Percentiles rank a stretch among this genome's conserved stretches.
phyloP scores from a whole-genome alignment of 2,113 vertebrate genomes.

The Phrynosoma platyrhinos region DNA sequence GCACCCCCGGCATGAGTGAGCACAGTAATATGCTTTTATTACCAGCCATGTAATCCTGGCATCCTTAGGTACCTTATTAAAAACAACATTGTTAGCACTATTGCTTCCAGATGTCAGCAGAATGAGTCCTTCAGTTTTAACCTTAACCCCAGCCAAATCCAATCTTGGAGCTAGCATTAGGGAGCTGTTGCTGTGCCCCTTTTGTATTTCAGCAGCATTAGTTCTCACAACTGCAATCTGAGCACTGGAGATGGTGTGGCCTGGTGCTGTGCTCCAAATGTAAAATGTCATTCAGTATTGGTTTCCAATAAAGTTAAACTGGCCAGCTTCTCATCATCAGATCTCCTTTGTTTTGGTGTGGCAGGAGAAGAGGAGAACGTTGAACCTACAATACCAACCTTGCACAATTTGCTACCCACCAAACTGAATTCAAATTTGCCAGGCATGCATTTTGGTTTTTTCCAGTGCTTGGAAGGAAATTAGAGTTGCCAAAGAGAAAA shows the following conservation, averaged over 20 bases:
- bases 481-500: no score
- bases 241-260: background rate
- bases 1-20: slow-evolving; percentile 10
- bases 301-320: background rate
- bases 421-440: background rate
- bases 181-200: no score
- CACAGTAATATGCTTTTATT: slow-evolving; percentile 48
- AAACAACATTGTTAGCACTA: slow-evolving; percentile 10
- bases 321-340: background rate
- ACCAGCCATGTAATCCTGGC: slow-evolving; percentile 36
- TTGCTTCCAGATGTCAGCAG: background rate
- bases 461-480: no score
- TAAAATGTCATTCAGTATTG: background rate
- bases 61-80: slow-evolving; percentile 61
- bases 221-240: no score
- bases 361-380: background rate
- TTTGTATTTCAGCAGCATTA: no score
- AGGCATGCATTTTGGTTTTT: no score
- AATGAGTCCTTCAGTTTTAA: no score
- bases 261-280: background rate
- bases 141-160: background rate
- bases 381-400: background rate
- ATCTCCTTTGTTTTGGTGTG: background rate
- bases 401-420: no score
- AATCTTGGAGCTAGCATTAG: background rate